These are phyloP conservation scores for Harpegnathos saltator DNA, from an alignment of 1,140 invertebrate genomes.

Conservation along the genomic window DNA sequence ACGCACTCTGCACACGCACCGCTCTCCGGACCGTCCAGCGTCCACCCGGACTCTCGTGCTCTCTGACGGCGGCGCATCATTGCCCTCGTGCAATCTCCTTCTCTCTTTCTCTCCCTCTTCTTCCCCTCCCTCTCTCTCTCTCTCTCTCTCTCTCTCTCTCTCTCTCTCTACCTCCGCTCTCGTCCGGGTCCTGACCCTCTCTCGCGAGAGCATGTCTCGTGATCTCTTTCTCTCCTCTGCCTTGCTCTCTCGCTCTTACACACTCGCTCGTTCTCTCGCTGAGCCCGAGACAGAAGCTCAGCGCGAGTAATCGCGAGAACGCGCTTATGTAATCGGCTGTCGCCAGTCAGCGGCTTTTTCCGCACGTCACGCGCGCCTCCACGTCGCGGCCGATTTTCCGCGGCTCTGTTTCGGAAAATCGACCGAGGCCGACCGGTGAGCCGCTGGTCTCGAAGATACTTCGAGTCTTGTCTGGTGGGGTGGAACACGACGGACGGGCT, in stretches of 20 bases:
- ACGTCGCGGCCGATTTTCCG: conserved; percentile 4
- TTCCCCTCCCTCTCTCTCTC: not conserved
- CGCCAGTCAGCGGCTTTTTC: conserved; percentile 43
- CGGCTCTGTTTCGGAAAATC: conserved; percentile 2
- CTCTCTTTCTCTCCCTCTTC: not conserved
- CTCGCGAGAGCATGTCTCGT: not conserved
- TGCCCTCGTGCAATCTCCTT: conserved; percentile 16
- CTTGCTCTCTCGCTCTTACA: not conserved
- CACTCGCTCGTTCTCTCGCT: conserved; percentile 10
- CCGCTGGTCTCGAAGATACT: not conserved
- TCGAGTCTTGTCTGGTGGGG: not conserved
- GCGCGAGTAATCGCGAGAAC: conserved; percentile 33
- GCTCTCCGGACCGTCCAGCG: conserved; percentile 21
- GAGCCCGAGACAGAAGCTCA: not conserved
- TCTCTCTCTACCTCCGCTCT: not conserved
- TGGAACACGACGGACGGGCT: too few relatives aligned
- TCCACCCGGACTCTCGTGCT: conserved; percentile 13
- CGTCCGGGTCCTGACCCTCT: not conserved
- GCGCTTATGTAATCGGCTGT: conserved; percentile 29
- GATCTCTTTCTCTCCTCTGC: not conserved
- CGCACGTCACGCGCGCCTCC: conserved; percentile 10
- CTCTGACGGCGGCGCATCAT: conserved; percentile 22
- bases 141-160: not conserved
- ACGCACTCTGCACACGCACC: not conserved
- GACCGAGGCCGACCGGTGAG: not conserved